phyloP scores from a whole-genome alignment of 23 tunicate species.

The Oikopleura dioica region DNA sequence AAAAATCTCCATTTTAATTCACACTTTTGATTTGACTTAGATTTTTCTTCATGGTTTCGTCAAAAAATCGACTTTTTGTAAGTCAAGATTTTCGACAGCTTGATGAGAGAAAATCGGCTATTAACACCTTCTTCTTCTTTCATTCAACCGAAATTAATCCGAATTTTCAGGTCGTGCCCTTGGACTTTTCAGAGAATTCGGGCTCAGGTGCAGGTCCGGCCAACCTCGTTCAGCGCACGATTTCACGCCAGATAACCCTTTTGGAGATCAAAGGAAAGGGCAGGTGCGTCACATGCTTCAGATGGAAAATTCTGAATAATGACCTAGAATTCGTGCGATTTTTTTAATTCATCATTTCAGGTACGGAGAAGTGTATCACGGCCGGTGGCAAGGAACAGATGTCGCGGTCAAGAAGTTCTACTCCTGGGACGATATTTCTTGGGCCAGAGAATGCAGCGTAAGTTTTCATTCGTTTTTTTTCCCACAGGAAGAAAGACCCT shows the following conservation, averaged over 20 bases:
- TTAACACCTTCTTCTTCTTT: no score
- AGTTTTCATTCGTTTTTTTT: background rate
- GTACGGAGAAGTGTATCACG: constrained; percentile 79
- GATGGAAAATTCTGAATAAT: background rate
- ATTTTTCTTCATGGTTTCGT: no score
- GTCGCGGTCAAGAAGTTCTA: constrained; percentile 93
- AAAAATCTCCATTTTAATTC: no score
- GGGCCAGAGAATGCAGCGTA: constrained; percentile 34
- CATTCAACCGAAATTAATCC: background rate
- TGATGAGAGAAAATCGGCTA: background rate
- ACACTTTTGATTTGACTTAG: no score
- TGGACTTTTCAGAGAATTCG: background rate
- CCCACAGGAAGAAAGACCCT: no score
- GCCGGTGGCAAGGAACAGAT: constrained; percentile 74
- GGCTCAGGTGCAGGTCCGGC: constrained; percentile 93
- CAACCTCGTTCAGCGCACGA: constrained; percentile 47
- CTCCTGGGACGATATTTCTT: constrained; percentile 71
- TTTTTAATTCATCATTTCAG: constrained; percentile 15
- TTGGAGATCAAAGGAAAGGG: constrained; percentile 77
- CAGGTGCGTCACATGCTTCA: constrained; percentile 17
- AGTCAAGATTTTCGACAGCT: background rate
- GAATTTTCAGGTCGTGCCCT: background rate
- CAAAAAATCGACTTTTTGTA: background rate
- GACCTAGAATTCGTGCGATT: background rate
- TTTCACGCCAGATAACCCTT: constrained; percentile 46